phyloP scores from a whole-genome alignment of 1,140 invertebrate species.

The Brachionus rotundiformis region DNA sequence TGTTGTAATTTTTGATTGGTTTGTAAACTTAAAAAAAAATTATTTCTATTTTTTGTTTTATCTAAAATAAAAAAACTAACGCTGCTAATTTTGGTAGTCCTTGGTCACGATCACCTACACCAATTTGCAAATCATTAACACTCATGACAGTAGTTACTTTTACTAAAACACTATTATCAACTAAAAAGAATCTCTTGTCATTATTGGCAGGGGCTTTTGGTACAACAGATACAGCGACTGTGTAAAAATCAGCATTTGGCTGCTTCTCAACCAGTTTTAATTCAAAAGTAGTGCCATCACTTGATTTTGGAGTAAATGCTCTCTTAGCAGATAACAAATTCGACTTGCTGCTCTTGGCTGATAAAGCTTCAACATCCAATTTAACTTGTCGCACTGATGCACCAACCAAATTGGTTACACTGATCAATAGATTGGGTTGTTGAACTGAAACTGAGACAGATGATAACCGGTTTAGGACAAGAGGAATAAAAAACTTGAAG shows the following conservation, averaged over 20 bases:
- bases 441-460: background rate
- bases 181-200: constrained; percentile 34
- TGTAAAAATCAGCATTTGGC: constrained; percentile 45
- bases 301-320: constrained; percentile 36
- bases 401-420: constrained; percentile 26
- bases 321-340: constrained; percentile 30
- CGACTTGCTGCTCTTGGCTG: constrained; percentile 29
- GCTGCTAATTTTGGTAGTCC: constrained; percentile 65
- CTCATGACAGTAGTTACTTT: constrained; percentile 65
- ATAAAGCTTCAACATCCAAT: constrained; percentile 19
- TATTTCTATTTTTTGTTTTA: constrained; percentile 61
- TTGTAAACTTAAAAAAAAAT: constrained; percentile 65
- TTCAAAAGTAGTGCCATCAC: constrained; percentile 48
- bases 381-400: background rate
- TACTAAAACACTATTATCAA: constrained; percentile 51
- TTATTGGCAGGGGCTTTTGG: constrained; percentile 31
- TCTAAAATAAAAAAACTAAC: background rate
- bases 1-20: constrained; percentile 67
- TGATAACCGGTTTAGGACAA: constrained; percentile 23
- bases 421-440: constrained; percentile 20
- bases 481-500: constrained; percentile 22
- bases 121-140: constrained; percentile 75
- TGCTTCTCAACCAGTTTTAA: constrained; percentile 22
- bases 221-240: background rate
- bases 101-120: constrained; percentile 80